These are phyloP conservation scores for Cosmia trapezina DNA, from an alignment of 2,888 invertebrate species.

Conservation along the genomic window DNA sequence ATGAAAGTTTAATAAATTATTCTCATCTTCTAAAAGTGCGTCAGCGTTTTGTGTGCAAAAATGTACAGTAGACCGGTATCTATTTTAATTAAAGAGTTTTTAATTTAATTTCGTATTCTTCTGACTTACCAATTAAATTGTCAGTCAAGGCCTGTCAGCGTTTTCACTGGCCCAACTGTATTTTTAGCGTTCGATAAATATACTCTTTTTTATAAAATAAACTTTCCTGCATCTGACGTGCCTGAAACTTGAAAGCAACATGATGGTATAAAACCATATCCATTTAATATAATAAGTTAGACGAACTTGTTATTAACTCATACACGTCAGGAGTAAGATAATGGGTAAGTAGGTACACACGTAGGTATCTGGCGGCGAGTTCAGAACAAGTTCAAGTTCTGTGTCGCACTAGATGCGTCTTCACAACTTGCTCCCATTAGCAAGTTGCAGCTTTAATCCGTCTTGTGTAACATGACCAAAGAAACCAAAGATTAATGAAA, in stretches of 20 bases:
- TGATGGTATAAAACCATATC: background rate
- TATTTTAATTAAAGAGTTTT: slow-evolving; percentile 48
- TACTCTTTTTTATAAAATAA: background rate
- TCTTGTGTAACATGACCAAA: slow-evolving; percentile 57
- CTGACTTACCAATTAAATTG: slow-evolving; percentile 43
- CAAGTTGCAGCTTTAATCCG: slow-evolving; percentile 52
- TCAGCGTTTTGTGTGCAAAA: slow-evolving; percentile 51
- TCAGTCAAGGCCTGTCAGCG: slow-evolving; percentile 30
- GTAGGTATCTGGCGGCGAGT: slow-evolving; percentile 16
- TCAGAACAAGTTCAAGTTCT: slow-evolving; percentile 36
- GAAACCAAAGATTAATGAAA: slow-evolving; percentile 62
- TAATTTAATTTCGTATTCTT: slow-evolving; percentile 48
- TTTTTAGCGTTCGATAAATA: slow-evolving; percentile 25
- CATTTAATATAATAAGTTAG: background rate
- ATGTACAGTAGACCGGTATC: slow-evolving; percentile 27
- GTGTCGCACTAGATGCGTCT: slow-evolving; percentile 27
- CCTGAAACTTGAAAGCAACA: slow-evolving; percentile 8
- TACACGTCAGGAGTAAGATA: background rate
- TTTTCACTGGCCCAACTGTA: slow-evolving; percentile 7
- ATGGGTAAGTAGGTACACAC: background rate
- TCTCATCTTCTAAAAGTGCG: slow-evolving; percentile 58
- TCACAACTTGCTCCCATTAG: slow-evolving; percentile 53
- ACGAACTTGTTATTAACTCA: background rate
- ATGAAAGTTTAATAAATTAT: slow-evolving; percentile 71
- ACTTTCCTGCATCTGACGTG: slow-evolving; percentile 2